Evolutionary conservation across 2,113 vertebrate genomes (phyloP), one percentile per base, ranked within the genome.

Genomic region (Hyla sarda): DNA sequence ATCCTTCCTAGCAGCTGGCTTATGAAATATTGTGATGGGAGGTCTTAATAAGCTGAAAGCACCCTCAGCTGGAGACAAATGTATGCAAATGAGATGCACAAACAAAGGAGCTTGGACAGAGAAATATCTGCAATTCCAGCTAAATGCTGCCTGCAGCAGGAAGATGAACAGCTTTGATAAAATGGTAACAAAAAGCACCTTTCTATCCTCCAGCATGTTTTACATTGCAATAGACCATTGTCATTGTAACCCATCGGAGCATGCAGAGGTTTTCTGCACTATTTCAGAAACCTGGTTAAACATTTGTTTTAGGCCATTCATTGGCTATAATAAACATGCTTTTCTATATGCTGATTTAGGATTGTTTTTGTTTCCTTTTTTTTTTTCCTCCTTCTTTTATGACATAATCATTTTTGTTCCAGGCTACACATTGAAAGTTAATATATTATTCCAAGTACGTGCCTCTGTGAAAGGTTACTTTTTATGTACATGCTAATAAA

Each of bases 11-110:
- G 94, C 96, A 97, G 96, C 96, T 94, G 96, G 95, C 95, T 95
- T 96, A 96, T 95, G 95, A 95, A 96, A 96, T 94, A 95, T 95
- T 96, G 94, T 83, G 90, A 93, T 95, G 95, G 92, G 94, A 95
- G 94, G 93, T 94, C 95, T 95, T 97, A 97, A 97, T 96, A 96
- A 97, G 95, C 94, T 94, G 91, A 93, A 96, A 96, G 96, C 95
- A 96, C 95, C 95, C 94, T 96, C 95, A 93, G 95, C 95, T 93
- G 92, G 95, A 93, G 93, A 95, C 93, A 96, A 97, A 98, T 97
- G 93, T 94, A 99, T 99, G 97, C 95, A 98, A 98, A 99, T 98
- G 94, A 98, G 94, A 99, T 99, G 97, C 96, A 96, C 95, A 96
- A 96, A 94, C 94, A 95, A 95, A 95, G 94, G 93, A 93, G 93